Conservation (phyloP, 2,797 vertebrate species). For the Anableps anableps region DNA sequence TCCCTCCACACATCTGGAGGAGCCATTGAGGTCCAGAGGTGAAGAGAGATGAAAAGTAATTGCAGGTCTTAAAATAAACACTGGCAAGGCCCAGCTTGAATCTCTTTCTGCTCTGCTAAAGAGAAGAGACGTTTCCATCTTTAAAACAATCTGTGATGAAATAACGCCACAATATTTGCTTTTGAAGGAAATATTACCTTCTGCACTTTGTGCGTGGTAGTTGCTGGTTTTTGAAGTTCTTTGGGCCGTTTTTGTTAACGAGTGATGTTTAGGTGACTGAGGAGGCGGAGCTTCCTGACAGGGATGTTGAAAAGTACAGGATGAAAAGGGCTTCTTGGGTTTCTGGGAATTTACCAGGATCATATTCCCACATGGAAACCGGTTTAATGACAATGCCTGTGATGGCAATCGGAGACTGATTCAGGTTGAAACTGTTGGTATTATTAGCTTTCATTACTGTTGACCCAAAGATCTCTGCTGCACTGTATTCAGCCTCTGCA, state of each 20-base stretch:
- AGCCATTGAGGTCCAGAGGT: conserved; percentile 89
- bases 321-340: conserved; percentile 62
- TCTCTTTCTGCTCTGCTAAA: conserved; percentile 19
- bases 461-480: conserved; percentile 49
- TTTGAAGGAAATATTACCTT: not conserved
- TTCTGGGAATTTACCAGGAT: conserved; percentile 71
- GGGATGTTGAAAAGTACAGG: conserved; percentile 31
- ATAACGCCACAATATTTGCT: conserved; percentile 12
- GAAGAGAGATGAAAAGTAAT: conserved; percentile 78
- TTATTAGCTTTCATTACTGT: conserved; percentile 59
- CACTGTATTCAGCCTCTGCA: conserved; percentile 44
- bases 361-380: conserved; percentile 52
- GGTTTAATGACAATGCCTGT: conserved; percentile 49
- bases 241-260: not conserved
- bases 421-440: conserved; percentile 48
- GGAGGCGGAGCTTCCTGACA: conserved; percentile 40
- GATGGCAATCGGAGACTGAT: conserved; percentile 24
- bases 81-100: conserved; percentile 69
- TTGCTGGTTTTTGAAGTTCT: not conserved
- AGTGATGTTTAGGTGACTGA: conserved; percentile 23
- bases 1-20: conserved; percentile 94
- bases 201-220: not conserved
- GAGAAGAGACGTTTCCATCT: conserved; percentile 25
- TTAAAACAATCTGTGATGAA: conserved; percentile 25
- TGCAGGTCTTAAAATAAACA: conserved; percentile 90